phyloP scores from a whole-genome alignment of 2,888 invertebrate species.

The Tipula helvola region DNA sequence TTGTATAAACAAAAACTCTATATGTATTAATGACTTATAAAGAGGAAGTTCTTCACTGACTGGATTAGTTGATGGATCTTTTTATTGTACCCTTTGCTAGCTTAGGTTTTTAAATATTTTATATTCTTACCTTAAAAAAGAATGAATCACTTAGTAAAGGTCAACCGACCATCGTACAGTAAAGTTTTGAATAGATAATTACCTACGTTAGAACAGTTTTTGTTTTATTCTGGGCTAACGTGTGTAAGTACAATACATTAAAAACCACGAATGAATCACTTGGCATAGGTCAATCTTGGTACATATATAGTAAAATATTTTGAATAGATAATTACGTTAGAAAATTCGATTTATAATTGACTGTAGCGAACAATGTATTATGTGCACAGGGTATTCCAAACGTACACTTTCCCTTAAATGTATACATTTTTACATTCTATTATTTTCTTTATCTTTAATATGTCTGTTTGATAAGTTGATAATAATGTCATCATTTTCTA shows the following conservation, averaged over 20 bases:
- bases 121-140: too few species aligned
- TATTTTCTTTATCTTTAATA: neutral
- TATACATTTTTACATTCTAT: neutral
- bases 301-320: neutral
- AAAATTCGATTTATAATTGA: too few species aligned
- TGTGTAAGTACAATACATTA: neutral
- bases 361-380: neutral
- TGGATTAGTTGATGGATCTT: too few species aligned
- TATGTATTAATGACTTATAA: neutral
- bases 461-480: neutral
- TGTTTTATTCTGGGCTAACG: too few species aligned
- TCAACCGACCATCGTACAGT: too few species aligned
- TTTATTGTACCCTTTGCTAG: too few species aligned
- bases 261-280: neutral
- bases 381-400: neutral
- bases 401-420: neutral
- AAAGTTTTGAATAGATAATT: too few species aligned
- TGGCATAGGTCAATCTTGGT: neutral
- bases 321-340: neutral
- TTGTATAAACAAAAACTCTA: neutral
- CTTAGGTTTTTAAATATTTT: neutral
- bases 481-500: neutral
- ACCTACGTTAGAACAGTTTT: too few species aligned
- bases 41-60: neutral
- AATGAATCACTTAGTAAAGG: too few species aligned